Base-by-base conservation (phyloP, 2,113 vertebrate genomes). In the Ammodytes marinus region DNA sequence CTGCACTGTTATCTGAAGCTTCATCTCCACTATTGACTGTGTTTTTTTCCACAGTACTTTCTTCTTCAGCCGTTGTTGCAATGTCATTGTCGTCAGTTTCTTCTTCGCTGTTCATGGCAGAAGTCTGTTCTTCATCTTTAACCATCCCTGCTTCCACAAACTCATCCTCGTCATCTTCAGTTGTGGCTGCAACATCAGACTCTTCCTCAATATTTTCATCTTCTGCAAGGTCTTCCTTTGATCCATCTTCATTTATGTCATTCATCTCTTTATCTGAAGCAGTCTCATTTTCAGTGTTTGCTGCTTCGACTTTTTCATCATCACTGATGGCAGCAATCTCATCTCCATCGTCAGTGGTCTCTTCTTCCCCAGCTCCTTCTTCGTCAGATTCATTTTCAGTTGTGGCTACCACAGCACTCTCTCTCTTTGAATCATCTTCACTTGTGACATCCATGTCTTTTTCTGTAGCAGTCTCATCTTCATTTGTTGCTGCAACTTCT, bases 11-110 rank as follows among this genome's bases (percentile, higher is more conserved):
- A 54, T 78, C 78, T 43, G 77, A 7, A 3, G 3, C 50, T 50
- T 77, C 79, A 69, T 53, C 43, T 57, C 82, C 82, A 75, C 64
- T 80, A 49, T 69, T 57, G n/a, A 5, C 52, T 47, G 11, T 37
- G 19, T 57, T 50, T 54, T 78, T 75, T 82, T 71, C 57, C 35
- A 39, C 61, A 9, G 14, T 45, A 9, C 46, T 58, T 46, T 53
- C 63, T 27, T 49, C 50, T 39, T 61, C 67, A 8, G 40, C 59
- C 11, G 13, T 49, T 14, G 50, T 53, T 19, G 69, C 39, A 3
- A 37, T 10, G 45, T 65, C 73, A 37, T 43, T 27, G 6, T 35
- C 61, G 9, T 60, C 42, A 47, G 61, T 66, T 46, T 76, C 54
- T 15, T 67, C 35, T 47, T 57, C 50, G 19, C 59, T 15, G 5